phyloP scores from a whole-genome alignment of 2,113 vertebrate species.

The Ictidomys tridecemlineatus region DNA sequence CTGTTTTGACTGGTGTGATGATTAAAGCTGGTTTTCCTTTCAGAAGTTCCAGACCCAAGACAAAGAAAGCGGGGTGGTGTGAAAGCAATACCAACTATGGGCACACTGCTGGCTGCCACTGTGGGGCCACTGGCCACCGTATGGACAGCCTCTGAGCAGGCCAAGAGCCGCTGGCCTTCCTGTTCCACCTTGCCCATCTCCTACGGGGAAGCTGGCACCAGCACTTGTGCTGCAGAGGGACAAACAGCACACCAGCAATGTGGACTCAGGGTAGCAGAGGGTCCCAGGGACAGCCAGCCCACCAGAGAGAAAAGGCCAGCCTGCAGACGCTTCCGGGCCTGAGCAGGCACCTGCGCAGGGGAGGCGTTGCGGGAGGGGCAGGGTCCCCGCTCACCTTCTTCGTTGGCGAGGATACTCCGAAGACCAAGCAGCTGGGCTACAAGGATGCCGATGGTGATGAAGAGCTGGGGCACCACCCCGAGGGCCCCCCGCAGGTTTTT shows the following conservation, averaged over 20 bases:
- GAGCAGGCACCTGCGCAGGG: no score
- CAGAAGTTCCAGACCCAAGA: neutral
- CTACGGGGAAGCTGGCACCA: accelerated
- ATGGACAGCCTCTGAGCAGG: neutral
- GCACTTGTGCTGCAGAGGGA: accelerated
- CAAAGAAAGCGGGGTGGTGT: neutral
- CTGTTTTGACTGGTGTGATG: neutral
- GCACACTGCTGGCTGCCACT: neutral
- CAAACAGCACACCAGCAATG: accelerated
- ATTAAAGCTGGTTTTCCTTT: neutral
- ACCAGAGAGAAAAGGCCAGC: neutral
- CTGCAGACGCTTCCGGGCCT: accelerated
- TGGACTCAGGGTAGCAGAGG: neutral
- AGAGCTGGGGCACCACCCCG: constrained; percentile 93
- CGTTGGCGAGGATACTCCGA: constrained; percentile 89
- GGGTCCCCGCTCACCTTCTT: constrained; percentile 85
- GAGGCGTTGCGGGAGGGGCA: accelerated
- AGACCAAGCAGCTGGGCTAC: constrained; percentile 94
- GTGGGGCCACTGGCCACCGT: accelerated
- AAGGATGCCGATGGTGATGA: constrained; percentile 96
- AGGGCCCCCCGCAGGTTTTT: constrained; percentile 95
- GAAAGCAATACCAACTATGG: neutral
- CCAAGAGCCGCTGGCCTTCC: neutral
- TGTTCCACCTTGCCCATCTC: neutral
- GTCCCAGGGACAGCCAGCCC: neutral